Evolutionary conservation across 2,888 invertebrate species (phyloP), one percentile per base, ranked within the genome.

Genomic region (Tyria jacobaeae): DNA sequence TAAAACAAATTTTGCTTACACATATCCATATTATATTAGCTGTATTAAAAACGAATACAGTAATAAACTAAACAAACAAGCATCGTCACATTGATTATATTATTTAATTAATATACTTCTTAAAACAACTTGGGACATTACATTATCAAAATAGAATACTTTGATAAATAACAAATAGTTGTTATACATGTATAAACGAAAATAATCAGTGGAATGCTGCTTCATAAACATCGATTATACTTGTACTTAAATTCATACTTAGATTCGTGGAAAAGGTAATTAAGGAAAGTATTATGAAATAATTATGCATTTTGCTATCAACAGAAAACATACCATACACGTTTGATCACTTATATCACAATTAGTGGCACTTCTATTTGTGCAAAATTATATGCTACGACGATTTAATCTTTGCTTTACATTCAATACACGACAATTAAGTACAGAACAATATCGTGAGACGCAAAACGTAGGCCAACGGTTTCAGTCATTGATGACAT

Each of bases 1-100:
- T 69, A 68, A 76, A 75, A 71, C 61, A 62, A 65, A 59, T 3
- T 31, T 79, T 78, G 79, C 87, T 89, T 89, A 88, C 83, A 88
- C 79, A 84, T 86, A 86, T 78, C 72, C 73, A 79, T 80, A 84
- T 44, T 44, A 44, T 85, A 86, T 88, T 88, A 81, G 83, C 83
- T 83, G 85, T 81, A 76, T 79, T 70, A 75, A 41, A n/a, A 60
- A 67, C 62, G 82, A 83, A 82, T 80, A 83, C 78, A 82, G 80
- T 81, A 80, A 80, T 69, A 71, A 83, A 84, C 73, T 80, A 84
- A 84, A 83, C 63, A 79, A 69, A 76, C 75, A 86, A 86, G 85
- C 88, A 81, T 84, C 81, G 84, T 82, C 68, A 70, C 62, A 44
- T 71, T 68, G 71, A 79, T 80, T 73, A n/a, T n/a, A 80, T 71